Base-by-base conservation (phyloP, 2,113 vertebrate species). In the Lampris incognitus region DNA sequence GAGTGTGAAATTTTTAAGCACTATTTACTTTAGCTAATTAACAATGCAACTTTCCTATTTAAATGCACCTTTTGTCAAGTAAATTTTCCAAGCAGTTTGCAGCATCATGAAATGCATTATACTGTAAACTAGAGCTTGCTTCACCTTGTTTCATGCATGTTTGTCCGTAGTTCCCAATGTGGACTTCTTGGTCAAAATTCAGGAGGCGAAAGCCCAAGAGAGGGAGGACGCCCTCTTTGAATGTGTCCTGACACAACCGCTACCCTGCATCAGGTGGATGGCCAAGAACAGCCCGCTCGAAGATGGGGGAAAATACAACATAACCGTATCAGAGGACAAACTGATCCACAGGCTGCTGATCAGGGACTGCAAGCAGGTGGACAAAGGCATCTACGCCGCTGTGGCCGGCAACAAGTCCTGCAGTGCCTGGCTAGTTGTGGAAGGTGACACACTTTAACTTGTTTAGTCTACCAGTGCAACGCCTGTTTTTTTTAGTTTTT, bases 361-460 rank as follows among this genome's bases (percentile, higher is more conserved):
- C 59, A 95, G 66, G 52, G 92, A 94, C 0, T 88, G 84, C 41
- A 69, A 0, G 2, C 76, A 78, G 67, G 80, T 86, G 39, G 97
- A 97, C 89, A 95, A 81, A 0, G 96, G 96, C 6, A 92, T 96
- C 82, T 97, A 97, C 54, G 92, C 94, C 0, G 93, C 96, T 1
- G 82, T 89, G 52, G 91, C 85, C 0, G 96, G 96, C 4, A 88
- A 87, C 11, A 88, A 89, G 0, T 80, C 91, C 71, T 96, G 94
- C 63, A 96, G 92, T 0, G 96, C 97, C 73, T 96, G 95, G 94
- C 94, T 98, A 13, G 73, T 94, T 3, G 94, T 97, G 2, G 94
- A 94, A 91, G 84, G 96, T 97, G 86, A 94, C 92, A 79, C 56
- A 10, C 1, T 13, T 2, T 11, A 54, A 58, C 8, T 24, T 24